Percentiles rank a stretch among this genome's conserved stretches.
Conservation (phyloP, 1,140 invertebrate species). For the Drosophila arizonae region DNA sequence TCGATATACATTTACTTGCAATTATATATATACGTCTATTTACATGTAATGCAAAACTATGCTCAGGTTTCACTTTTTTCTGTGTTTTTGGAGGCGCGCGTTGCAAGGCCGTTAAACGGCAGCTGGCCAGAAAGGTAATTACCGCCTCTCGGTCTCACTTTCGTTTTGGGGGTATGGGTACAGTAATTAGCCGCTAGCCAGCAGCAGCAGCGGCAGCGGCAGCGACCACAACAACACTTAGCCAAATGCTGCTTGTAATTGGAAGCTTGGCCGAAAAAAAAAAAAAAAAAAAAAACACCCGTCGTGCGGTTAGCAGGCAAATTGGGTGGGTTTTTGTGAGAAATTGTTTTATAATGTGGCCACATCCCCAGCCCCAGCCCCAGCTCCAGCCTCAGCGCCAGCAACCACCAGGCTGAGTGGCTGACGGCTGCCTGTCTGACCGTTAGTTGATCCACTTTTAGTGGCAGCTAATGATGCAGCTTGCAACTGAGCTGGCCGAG, state of each 20-base stretch:
- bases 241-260: conserved; percentile 42
- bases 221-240: conserved; percentile 29
- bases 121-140: conserved; percentile 46
- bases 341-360: conserved; percentile 57
- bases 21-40: background rate
- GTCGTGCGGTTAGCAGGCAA: conserved; percentile 48
- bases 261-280: conserved; percentile 5
- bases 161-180: conserved; percentile 17
- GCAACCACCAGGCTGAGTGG: background rate
- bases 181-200: conserved; percentile 43
- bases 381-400: background rate
- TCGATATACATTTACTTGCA: conserved; percentile 18
- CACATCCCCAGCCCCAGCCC: conserved; percentile 29
- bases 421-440: conserved; percentile 22
- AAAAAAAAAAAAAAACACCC: conserved; percentile 7
- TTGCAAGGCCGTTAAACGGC: conserved; percentile 37
- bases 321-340: conserved; percentile 57
- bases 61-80: conserved; percentile 43
- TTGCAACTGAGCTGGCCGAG: conserved; percentile 17
- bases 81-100: conserved; percentile 21
- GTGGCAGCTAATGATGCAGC: conserved; percentile 55
- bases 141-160: conserved; percentile 46
- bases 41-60: background rate
- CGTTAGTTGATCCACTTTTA: conserved; percentile 69
- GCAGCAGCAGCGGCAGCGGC: background rate